Base-by-base conservation (phyloP, 2,113 vertebrate species). In the Xerus inauris region DNA sequence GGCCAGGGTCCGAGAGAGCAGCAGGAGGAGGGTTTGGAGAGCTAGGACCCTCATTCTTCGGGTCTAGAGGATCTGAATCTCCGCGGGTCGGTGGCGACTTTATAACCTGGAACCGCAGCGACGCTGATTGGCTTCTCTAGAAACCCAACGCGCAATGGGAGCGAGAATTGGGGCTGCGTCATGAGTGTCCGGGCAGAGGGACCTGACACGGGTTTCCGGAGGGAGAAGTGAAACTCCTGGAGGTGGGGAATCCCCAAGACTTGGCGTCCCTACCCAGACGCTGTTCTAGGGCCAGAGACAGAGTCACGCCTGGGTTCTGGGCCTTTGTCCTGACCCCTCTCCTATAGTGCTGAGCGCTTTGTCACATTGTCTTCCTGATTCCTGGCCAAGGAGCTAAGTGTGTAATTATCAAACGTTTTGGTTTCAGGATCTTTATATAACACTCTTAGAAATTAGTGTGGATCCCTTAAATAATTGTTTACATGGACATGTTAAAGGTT, bases 31-130 rank as follows among this genome's bases (percentile, higher is more conserved):
- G 35, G 19, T 6, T 30, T 28, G 2, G 0, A 1, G 35, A 7
- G 45, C n/a, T 45, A 0, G 20, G 28, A 7, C 24, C 24, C 35
- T 6, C 16, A 71, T 79, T 11, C 11, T 30, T 6, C 7, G n/a
- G 24, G 35, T 26, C 30, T 8, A 49, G 47, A 28, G 51, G n/a
- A 8, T 51, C 30, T 26, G 22, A 49, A 22, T 51, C 16, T 6
- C 24, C 3, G 7, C 24, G 8, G 1, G 38, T 12, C 12, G 0
- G 38, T 5, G 30, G 0, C 30, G 11, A 10, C 40, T 62, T 65
- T 10, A 26, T 20, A 13, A 26, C 24, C 16, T 1, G 8, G 40
- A 72, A 26, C 6, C n/a, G 4, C 69, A 5, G 24, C 17, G 30
- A 57, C 5, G 14, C 47, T 59, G 7, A 86, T 62, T 88, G 79